Base-by-base conservation (phyloP, 2,113 vertebrate genomes). In the Opisthocomus hoazin region DNA sequence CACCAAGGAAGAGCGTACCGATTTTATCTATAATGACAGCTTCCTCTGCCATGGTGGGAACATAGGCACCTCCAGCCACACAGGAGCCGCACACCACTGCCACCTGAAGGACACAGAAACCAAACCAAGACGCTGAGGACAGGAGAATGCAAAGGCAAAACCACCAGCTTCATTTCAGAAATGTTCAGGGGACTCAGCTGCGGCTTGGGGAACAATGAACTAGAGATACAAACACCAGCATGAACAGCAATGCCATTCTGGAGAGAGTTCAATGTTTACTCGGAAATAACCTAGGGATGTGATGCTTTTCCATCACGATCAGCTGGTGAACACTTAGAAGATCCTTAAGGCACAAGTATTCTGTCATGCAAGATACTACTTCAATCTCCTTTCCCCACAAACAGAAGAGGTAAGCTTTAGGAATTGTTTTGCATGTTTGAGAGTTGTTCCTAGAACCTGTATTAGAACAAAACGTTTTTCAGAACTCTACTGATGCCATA, bases 81-180 rank as follows among this genome's bases (percentile, higher is more conserved):
- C 98, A 99, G 23, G 99, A 99, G 29, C 99, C 98, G 56, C 98
- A 99, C 60, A 99, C 98, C 56, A 99, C 97, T 13, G 99, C 98
- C 97, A 99, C 98, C 99, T 99, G 94, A 41, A 84, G 87, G 76
- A 93, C 71, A 84, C 37, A 58, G 26, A 34, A 13, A 73, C 16
- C 15, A 46, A 21, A 82, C 15, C 78, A 68, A 18, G 53, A 3
- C 6, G 83, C 43, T 51, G 64, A 3, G 11, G 12, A 29, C 78
- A 10, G 61, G 27, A 34, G 26, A 53, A 75, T 0, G 21, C 29
- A 30, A 41, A 68, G 32, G 39, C 71, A 68, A 71, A 80, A 9
- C 12, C 19, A 58, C 11, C 5, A 43, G 5, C 0, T 34, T 53
- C 34, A 39, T 18, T 73, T 83, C 73, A 90, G 50, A 70, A 75